phyloP scores from a whole-genome alignment of 2,888 invertebrate genomes.

The Pseudoips prasinana region DNA sequence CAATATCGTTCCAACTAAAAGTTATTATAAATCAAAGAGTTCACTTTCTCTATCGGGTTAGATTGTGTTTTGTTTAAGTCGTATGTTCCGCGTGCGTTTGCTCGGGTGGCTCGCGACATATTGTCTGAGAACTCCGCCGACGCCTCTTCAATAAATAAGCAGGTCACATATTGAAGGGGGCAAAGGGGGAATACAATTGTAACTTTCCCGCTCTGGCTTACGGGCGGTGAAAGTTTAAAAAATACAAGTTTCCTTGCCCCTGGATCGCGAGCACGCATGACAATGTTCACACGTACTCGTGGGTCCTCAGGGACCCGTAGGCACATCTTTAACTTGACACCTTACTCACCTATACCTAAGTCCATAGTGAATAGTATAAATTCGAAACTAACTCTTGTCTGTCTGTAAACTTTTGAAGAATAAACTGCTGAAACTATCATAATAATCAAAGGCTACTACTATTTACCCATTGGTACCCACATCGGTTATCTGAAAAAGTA shows the following conservation, averaged over 20 bases:
- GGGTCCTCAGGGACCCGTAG: slow-evolving; percentile 24
- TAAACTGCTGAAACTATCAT: too few relatives aligned
- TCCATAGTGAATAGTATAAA: too few relatives aligned
- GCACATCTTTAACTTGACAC: slow-evolving; percentile 18
- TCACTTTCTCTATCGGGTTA: slow-evolving; percentile 59
- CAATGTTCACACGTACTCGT: slow-evolving; percentile 54
- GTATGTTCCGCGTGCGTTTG: slow-evolving; percentile 58
- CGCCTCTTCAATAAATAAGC: slow-evolving; percentile 80
- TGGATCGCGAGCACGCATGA: slow-evolving; percentile 47
- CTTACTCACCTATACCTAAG: slow-evolving; percentile 15
- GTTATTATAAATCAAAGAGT: slow-evolving; percentile 66
- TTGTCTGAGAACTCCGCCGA: slow-evolving; percentile 78
- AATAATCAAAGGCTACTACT: too few relatives aligned
- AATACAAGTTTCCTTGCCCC: slow-evolving; percentile 71
- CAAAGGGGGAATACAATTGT: slow-evolving; percentile 78
- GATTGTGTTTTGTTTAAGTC: slow-evolving; percentile 73
- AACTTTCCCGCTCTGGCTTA: slow-evolving; percentile 74
- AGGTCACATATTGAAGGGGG: slow-evolving; percentile 81
- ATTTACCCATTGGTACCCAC: too few relatives aligned
- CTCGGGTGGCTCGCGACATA: slow-evolving; percentile 73
- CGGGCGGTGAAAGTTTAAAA: slow-evolving; percentile 79
- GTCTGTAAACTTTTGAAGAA: too few relatives aligned
- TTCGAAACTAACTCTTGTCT: too few relatives aligned
- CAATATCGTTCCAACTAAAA: slow-evolving; percentile 36
- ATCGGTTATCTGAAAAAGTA: too few relatives aligned